phyloP scores from a whole-genome alignment of 2,113 vertebrate genomes.

The Morone chrysops region DNA sequence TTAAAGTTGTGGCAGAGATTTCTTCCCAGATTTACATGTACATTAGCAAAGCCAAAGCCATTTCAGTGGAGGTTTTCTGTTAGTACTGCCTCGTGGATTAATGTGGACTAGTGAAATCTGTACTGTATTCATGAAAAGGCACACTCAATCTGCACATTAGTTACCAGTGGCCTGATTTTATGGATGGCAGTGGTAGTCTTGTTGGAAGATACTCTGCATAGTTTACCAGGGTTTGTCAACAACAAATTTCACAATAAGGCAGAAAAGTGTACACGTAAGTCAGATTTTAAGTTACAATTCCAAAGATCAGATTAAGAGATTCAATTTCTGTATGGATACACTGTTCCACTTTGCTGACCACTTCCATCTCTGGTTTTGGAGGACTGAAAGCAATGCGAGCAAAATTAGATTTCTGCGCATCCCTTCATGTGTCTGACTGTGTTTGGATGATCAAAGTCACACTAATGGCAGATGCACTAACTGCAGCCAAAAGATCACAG shows the following conservation, averaged over 20 bases:
- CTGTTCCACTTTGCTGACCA: not conserved
- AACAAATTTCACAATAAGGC: not conserved
- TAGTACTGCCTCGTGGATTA: slow-evolving; percentile 7
- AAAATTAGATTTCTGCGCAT: slow-evolving; percentile 39
- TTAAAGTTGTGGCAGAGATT: slow-evolving; percentile 20
- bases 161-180: not conserved
- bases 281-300: not conserved
- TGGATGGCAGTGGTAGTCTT: not conserved
- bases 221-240: not conserved
- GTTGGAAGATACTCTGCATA: not conserved
- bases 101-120: not conserved
- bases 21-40: slow-evolving; percentile 26
- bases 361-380: not conserved
- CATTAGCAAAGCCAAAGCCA: slow-evolving; percentile 1
- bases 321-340: not conserved
- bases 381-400: slow-evolving; percentile 11
- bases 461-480: slow-evolving; percentile 51
- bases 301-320: not conserved
- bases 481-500: slow-evolving; percentile 36
- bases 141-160: not conserved
- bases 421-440: slow-evolving; percentile 27
- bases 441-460: slow-evolving; percentile 53
- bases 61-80: slow-evolving; percentile 11
- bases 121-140: not conserved
- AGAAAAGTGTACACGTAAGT: not conserved